These are phyloP conservation scores for Sericinus montela DNA, from an alignment of 2,888 invertebrate genomes.

Conservation along the genomic window DNA sequence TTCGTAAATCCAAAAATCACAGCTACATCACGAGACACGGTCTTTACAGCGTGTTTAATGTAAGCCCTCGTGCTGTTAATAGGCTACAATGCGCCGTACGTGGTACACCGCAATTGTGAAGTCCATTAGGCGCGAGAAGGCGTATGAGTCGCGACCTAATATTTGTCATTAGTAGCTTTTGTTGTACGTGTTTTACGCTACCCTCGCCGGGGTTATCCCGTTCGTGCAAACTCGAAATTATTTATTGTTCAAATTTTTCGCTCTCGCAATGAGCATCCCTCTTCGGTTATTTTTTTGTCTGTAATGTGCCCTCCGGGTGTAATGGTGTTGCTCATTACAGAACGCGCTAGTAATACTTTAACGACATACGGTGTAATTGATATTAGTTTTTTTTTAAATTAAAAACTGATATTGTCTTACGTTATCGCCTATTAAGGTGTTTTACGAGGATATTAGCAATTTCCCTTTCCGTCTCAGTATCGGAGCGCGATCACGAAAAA, in stretches of 20 bases:
- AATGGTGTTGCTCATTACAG: constrained; percentile 32
- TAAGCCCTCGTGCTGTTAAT: constrained; percentile 44
- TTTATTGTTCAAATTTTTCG: constrained; percentile 61
- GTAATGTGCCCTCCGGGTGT: constrained; percentile 60
- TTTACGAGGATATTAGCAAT: constrained; percentile 25
- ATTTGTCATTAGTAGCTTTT: constrained; percentile 71
- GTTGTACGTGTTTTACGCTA: constrained; percentile 52
- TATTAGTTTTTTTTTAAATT: too few relatives aligned
- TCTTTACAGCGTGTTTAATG: constrained; percentile 40
- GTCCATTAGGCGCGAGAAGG: constrained; percentile 63
- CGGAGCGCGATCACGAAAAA: constrained; percentile 54
- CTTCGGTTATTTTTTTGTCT: constrained; percentile 45
- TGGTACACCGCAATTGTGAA: constrained; percentile 56
- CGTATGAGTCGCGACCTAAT: constrained; percentile 49
- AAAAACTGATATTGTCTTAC: background rate
- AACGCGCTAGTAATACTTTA: constrained; percentile 29
- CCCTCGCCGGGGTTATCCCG: constrained; percentile 44
- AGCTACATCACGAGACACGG: constrained; percentile 7
- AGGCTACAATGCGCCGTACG: constrained; percentile 46
- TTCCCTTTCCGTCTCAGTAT: constrained; percentile 42
- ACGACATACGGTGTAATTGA: constrained; percentile 16
- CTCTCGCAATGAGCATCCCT: constrained; percentile 48
- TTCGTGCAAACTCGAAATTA: constrained; percentile 55
- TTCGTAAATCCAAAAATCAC: constrained; percentile 3
- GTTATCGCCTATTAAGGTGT: constrained; percentile 13